Base-by-base conservation (phyloP, 2,113 vertebrate species). In the Poeciliopsis retropinna region DNA sequence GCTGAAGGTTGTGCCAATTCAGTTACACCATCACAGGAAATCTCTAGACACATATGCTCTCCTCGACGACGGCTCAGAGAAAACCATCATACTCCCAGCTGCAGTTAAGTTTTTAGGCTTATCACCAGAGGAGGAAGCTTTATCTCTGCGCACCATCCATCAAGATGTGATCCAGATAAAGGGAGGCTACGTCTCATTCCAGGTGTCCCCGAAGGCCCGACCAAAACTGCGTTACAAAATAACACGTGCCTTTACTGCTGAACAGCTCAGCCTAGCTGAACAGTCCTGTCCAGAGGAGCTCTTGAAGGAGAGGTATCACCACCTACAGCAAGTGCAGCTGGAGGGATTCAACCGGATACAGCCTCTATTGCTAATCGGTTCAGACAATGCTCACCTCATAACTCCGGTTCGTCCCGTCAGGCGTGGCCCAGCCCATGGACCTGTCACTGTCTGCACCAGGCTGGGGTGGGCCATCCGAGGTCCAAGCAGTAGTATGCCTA, bases 201-300 rank as follows among this genome's bases (percentile, higher is more conserved):
- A 28, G 54, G 68, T 60, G 68, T 0, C 31, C 4, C 51, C 54
- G 10, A 60, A 39, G 37, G 37, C 37, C 37, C 8, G 34, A 22
- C 30, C 15, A 14, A 64, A 64, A 34, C 9, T 3, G 6, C 30
- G 30, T 11, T 34, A 64, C 22, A 25, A 34, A 11, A 32, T 64
- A 37, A 70, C 31, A 27, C 51, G 30, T 30, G 67, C 51, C 51
- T 70, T 57, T 37, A 60, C 51, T 70, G 68, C n/a, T n/a, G 31
- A 70, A 60, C 68, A 70, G 31, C 0, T 31, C 31, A 31, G 31
- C 31, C 51, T 34, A 28, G 51, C 68, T 60, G n/a, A 60, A 22
- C 68, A 70, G 51, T 0, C 32, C 10, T 34, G 30, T 11, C 19
- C 62, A 64, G 62, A 34, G 30, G 62, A 64, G 31, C 30, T 64